phyloP scores from a whole-genome alignment of 2,797 vertebrate species.

The Dromococcyx pavoninus region DNA sequence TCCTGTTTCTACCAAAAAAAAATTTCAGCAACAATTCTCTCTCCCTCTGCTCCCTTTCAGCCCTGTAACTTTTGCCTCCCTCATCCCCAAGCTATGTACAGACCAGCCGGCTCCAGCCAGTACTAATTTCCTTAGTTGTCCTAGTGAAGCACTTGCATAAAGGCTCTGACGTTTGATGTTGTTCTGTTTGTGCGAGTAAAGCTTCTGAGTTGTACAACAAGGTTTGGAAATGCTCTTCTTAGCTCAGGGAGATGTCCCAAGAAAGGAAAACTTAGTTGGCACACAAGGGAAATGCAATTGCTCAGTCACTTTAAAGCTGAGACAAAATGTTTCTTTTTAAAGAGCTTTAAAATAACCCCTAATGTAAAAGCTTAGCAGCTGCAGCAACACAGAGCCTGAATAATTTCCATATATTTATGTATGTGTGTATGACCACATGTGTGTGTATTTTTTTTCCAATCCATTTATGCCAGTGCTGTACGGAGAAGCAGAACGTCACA shows the following conservation, averaged over 20 bases:
- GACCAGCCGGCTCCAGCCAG: constrained; percentile 28
- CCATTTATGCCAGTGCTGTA: accelerated
- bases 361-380: constrained; percentile 74
- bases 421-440: background rate
- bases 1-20: constrained; percentile 3
- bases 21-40: constrained; percentile 16
- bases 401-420: constrained; percentile 28
- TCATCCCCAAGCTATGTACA: background rate
- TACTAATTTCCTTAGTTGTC: constrained; percentile 28
- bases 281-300: background rate
- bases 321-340: constrained; percentile 74
- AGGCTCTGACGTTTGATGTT: background rate
- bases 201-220: background rate
- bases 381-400: constrained; percentile 43
- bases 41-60: background rate
- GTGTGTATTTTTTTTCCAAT: background rate
- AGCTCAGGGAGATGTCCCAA: background rate
- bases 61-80: constrained; percentile 24
- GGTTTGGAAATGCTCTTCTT: background rate
- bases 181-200: background rate
- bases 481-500: background rate
- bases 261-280: constrained; percentile 14
- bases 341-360: constrained; percentile 73
- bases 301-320: background rate
- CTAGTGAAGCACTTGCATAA: background rate